Percentiles rank a stretch among this genome's conserved stretches.
These are phyloP conservation scores for Columbina picui DNA, from an alignment of 2,113 vertebrate species.

Conservation along the genomic window DNA sequence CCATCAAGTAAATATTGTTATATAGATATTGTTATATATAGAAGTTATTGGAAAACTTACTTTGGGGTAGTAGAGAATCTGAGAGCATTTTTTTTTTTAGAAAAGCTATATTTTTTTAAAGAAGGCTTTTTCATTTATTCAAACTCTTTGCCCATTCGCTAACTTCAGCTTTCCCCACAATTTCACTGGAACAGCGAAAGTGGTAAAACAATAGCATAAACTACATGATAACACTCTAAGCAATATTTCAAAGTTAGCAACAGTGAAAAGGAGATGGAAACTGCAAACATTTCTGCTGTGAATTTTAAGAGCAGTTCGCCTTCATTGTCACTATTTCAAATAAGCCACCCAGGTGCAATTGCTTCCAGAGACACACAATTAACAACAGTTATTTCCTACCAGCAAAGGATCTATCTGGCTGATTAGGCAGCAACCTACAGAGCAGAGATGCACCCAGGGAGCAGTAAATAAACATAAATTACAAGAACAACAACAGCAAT, in stretches of 20 bases:
- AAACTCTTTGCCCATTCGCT: neutral
- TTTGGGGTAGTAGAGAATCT: neutral
- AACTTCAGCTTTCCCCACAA: neutral
- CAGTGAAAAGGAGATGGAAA: neutral
- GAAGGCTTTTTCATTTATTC: neutral
- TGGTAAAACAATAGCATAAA: neutral
- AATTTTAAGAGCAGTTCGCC: neutral
- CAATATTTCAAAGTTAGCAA: neutral
- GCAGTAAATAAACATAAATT: neutral
- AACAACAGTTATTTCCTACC: neutral
- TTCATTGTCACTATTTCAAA: neutral
- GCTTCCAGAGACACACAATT: neutral
- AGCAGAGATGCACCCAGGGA: neutral
- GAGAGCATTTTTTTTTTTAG: neutral
- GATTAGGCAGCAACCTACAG: neutral
- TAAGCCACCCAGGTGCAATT: neutral
- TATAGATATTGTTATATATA: neutral
- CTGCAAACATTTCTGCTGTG: neutral
- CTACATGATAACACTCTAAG: neutral
- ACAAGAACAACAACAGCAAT: neutral
- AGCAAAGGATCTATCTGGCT: neutral
- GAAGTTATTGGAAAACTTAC: neutral
- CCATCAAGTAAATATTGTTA: neutral
- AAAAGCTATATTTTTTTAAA: neutral
- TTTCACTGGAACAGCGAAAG: neutral